phyloP scores from a whole-genome alignment of 2,888 invertebrate genomes.

The Drosophila recens region DNA sequence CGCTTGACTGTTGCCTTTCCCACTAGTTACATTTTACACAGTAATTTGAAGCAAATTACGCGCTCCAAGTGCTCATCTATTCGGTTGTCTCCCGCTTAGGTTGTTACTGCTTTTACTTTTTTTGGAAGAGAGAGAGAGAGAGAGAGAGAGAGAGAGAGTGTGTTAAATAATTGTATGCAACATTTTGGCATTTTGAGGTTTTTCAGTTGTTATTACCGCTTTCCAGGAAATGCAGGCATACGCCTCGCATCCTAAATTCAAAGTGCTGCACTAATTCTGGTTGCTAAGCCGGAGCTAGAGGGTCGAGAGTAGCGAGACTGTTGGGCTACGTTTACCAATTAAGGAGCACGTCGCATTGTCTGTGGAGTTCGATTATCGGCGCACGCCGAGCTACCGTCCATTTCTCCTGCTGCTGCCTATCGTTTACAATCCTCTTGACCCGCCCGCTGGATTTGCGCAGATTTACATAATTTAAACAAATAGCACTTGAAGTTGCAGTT shows the following conservation, averaged over 20 bases:
- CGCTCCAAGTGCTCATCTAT: conserved; percentile 48
- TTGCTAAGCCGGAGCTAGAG: conserved; percentile 28
- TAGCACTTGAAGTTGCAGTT: conserved; percentile 57
- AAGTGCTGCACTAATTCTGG: conserved; percentile 52
- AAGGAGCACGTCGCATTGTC: conserved; percentile 68
- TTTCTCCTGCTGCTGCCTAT: conserved; percentile 9
- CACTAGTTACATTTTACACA: conserved; percentile 31
- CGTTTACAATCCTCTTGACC: conserved; percentile 38
- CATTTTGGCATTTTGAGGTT: conserved; percentile 23
- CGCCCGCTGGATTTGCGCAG: conserved; percentile 73
- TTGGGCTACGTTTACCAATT: conserved; percentile 62
- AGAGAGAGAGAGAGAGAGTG: neutral
- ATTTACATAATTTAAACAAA: conserved; percentile 77
- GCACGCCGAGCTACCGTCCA: conserved; percentile 29
- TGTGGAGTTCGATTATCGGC: conserved; percentile 40
- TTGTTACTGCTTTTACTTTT: neutral
- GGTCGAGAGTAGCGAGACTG: conserved; percentile 37
- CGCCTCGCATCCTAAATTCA: conserved; percentile 12
- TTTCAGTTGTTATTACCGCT: conserved; percentile 2
- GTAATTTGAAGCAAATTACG: conserved; percentile 69
- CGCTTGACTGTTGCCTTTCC: neutral
- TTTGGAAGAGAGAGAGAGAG: neutral
- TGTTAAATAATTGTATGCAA: conserved; percentile 33
- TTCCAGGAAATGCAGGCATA: conserved; percentile 49
- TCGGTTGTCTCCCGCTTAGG: neutral